These are phyloP conservation scores for Macaria liturata DNA, from an alignment of 2,888 invertebrate genomes.

Conservation along the genomic window DNA sequence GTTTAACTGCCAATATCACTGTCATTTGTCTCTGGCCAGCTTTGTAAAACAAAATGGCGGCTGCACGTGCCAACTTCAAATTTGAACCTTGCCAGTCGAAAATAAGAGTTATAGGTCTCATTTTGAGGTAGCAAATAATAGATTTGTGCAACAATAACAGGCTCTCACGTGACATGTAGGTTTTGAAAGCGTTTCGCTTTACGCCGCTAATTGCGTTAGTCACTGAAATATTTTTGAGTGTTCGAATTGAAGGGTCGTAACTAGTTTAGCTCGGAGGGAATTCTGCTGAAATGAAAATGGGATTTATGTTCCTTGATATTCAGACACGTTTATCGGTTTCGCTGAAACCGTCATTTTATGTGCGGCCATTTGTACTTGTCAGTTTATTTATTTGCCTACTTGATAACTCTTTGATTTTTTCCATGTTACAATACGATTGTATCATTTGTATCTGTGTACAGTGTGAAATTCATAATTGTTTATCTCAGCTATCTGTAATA, in stretches of 20 bases:
- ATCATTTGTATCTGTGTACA: no score
- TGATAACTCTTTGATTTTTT: no score
- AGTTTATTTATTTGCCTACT: no score
- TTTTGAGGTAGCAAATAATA: constrained; percentile 23
- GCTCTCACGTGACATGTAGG: constrained; percentile 57
- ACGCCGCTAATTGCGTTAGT: constrained; percentile 61
- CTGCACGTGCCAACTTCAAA: constrained; percentile 30
- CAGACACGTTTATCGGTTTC: constrained; percentile 3
- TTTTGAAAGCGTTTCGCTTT: constrained; percentile 56
- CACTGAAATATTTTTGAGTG: constrained; percentile 61
- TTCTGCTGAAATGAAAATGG: constrained; percentile 16
- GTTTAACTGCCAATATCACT: constrained; percentile 69
- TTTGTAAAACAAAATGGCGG: constrained; percentile 46
- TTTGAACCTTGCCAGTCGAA: constrained; percentile 31
- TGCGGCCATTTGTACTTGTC: neutral
- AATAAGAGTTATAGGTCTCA: constrained; percentile 32
- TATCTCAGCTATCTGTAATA: no score
- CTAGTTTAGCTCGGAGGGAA: constrained; percentile 25
- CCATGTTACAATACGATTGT: no score
- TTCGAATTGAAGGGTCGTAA: constrained; percentile 47
- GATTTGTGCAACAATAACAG: constrained; percentile 53
- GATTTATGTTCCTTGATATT: constrained; percentile 16
- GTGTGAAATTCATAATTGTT: no score
- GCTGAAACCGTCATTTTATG: no score
- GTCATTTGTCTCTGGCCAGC: constrained; percentile 64